Conservation (phyloP, 2,888 invertebrate genomes). For the Caenorhabditis becei region DNA sequence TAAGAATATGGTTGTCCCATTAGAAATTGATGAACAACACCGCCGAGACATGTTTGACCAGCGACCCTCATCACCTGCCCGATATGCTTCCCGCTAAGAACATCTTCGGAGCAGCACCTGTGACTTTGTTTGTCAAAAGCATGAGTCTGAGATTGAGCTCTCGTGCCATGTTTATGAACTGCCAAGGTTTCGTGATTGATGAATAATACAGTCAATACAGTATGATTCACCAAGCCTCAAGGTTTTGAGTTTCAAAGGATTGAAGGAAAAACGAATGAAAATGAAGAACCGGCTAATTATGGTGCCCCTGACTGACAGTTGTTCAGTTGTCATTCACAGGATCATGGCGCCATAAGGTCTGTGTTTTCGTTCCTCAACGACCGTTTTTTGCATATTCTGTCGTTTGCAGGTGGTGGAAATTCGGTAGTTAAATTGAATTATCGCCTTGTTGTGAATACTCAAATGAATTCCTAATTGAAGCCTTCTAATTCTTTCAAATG, state of each 20-base stretch:
- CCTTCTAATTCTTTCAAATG: not conserved
- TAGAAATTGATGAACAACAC: constrained; percentile 61
- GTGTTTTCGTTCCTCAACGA: constrained; percentile 47
- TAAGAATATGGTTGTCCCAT: constrained; percentile 52
- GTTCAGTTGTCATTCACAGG: constrained; percentile 58
- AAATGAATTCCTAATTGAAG: constrained; percentile 22
- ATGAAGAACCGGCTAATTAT: constrained; percentile 29
- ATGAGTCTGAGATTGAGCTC: constrained; percentile 6
- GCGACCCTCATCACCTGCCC: constrained; percentile 53
- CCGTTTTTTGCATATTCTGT: constrained; percentile 37
- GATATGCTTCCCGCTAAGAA: constrained; percentile 45
- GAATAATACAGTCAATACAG: constrained; percentile 48
- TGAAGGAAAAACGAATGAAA: constrained; percentile 2
- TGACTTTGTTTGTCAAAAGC: constrained; percentile 35
- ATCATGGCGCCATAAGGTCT: constrained; percentile 65
- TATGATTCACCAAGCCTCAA: constrained; percentile 17
- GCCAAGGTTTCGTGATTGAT: constrained; percentile 36
- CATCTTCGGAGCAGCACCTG: constrained; percentile 47
- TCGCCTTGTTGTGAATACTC: constrained; percentile 26
- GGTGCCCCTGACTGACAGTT: constrained; percentile 40
- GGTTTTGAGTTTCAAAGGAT: not conserved
- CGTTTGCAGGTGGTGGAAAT: constrained; percentile 45
- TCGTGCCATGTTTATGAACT: constrained; percentile 39
- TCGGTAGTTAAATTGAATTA: constrained; percentile 45
- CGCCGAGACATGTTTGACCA: constrained; percentile 55